Evolutionary conservation across 2,113 vertebrate genomes (phyloP).

Genomic region (Macquaria australasica): DNA sequence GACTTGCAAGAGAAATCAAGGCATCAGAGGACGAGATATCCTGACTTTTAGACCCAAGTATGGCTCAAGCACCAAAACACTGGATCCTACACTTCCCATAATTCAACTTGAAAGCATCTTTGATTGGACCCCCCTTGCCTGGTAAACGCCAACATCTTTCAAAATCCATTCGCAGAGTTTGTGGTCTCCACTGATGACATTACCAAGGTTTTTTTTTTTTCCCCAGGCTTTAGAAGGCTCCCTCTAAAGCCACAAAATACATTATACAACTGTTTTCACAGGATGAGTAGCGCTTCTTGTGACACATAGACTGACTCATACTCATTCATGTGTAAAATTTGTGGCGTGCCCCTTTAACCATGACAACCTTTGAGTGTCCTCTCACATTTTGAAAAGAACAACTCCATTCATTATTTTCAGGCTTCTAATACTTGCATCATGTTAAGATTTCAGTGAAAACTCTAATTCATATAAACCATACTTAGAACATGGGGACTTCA

Average conservation of each 20-base stretch:
- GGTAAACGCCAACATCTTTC: background rate
- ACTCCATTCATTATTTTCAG: background rate
- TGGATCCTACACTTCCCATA: too few species aligned
- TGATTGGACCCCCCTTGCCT: background rate
- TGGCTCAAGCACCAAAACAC: background rate
- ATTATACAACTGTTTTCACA: background rate
- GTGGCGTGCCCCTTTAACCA: background rate
- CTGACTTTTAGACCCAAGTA: background rate
- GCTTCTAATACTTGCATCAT: background rate
- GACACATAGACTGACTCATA: slow-evolving; percentile 7
- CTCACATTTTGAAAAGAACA: background rate
- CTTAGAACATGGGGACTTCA: background rate
- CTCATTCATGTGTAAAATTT: background rate
- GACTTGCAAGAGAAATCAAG: background rate
- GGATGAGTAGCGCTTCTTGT: background rate
- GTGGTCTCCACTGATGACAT: background rate
- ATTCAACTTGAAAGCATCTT: background rate
- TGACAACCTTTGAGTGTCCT: background rate
- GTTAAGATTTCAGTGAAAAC: background rate
- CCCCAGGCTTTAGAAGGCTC: background rate
- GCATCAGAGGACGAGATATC: background rate
- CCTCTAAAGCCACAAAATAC: background rate
- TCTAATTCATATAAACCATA: background rate
- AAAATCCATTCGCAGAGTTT: background rate
- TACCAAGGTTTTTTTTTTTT: background rate